Percentiles rank a stretch among this genome's conserved stretches.
These are phyloP conservation scores for Dendronephthya gigantea DNA, from an alignment of 64 coral and sea anemone genomes.

Conservation along the genomic window DNA sequence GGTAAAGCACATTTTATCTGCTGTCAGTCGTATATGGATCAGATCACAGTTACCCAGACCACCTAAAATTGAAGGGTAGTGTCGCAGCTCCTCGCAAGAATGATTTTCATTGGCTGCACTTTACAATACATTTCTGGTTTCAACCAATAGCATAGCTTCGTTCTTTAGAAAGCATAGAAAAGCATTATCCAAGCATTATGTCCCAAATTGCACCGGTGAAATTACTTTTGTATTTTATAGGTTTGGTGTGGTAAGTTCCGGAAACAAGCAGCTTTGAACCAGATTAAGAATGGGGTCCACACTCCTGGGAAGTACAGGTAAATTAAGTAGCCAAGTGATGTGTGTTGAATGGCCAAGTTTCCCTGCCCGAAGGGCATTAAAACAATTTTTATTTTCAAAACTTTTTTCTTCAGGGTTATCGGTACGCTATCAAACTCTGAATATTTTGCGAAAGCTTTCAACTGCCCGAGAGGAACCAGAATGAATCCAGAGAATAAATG, in stretches of 20 bases:
- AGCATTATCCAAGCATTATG: no score
- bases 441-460: not conserved
- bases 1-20: constrained; percentile 17
- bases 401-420: not conserved
- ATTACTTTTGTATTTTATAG: constrained; percentile 14
- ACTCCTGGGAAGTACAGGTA: constrained; percentile 76
- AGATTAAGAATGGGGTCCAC: constrained; percentile 61
- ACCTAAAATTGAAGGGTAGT: no score
- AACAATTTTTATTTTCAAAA: not conserved
- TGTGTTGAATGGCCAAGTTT: no score
- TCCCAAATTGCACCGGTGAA: no score
- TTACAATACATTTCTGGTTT: no score
- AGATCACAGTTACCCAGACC: no score
- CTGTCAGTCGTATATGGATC: no score
- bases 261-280: constrained; percentile 9
- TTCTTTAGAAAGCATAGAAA: no score
- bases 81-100: no score
- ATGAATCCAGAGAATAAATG: not conserved
- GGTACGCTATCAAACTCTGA: not conserved
- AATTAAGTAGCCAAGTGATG: not conserved
- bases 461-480: not conserved
- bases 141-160: no score
- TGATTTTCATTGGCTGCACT: no score
- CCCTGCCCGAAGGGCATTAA: no score
- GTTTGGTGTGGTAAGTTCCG: constrained; percentile 79